Evolutionary conservation across 2,797 vertebrate genomes (phyloP).

Genomic region (Calcarius lapponicus): DNA sequence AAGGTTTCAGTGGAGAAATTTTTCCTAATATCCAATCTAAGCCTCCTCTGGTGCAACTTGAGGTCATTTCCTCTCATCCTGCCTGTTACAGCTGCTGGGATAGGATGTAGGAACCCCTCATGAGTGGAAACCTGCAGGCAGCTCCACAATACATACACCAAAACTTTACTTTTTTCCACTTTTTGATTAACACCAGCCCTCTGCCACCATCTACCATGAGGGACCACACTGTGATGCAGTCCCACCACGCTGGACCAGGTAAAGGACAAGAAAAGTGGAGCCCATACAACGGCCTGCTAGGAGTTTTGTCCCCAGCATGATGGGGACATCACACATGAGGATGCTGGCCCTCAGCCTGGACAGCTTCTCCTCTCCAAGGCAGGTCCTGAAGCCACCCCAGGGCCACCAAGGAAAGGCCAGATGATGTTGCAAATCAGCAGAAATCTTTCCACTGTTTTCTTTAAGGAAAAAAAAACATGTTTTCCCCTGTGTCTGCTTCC

Average conservation of each 20-base stretch:
- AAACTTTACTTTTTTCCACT: background rate
- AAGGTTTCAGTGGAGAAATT: background rate
- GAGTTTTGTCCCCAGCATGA: background rate
- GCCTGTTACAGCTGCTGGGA: background rate
- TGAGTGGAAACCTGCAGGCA: background rate
- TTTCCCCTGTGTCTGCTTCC: background rate
- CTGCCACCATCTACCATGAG: rapidly evolving
- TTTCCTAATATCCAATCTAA: background rate
- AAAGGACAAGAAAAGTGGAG: background rate
- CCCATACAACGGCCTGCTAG: rapidly evolving
- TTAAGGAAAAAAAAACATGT: background rate
- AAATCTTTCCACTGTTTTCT: background rate
- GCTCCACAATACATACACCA: background rate
- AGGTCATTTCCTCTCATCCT: background rate
- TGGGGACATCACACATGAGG: rapidly evolving
- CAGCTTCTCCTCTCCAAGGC: background rate
- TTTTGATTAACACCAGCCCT: background rate
- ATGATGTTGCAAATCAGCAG: background rate
- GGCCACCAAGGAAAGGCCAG: background rate
- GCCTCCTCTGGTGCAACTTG: background rate
- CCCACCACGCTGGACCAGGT: rapidly evolving
- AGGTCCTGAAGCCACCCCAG: background rate
- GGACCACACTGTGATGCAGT: background rate
- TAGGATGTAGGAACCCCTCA: background rate
- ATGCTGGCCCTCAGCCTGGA: background rate